Percentiles rank a stretch among this genome's conserved stretches.
These are phyloP conservation scores for Tinea pellionella DNA, from an alignment of 2,888 invertebrate genomes.

Conservation along the genomic window DNA sequence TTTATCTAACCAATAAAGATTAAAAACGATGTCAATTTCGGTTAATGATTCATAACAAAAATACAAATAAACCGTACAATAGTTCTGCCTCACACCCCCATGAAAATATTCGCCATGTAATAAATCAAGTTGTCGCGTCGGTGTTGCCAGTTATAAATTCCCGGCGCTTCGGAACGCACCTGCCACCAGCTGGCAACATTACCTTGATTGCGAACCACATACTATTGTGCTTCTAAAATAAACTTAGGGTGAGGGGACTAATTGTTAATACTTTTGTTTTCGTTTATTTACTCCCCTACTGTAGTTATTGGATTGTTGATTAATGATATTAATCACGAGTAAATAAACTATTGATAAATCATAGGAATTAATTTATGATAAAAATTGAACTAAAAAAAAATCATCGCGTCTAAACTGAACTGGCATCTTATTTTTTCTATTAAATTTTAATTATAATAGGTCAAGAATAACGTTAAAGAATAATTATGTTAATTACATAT, in stretches of 20 bases:
- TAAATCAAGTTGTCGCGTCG: constrained; percentile 64
- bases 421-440: no score
- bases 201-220: constrained; percentile 50
- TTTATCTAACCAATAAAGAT: no score
- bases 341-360: no score
- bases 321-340: no score
- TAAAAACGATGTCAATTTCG: no score
- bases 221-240: constrained; percentile 7
- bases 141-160: constrained; percentile 59
- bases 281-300: no score
- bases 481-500: neutral
- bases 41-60: neutral
- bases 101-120: constrained; percentile 18
- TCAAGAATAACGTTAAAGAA: no score
- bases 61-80: neutral
- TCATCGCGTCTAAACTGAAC: no score
- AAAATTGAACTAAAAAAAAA: no score
- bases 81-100: neutral
- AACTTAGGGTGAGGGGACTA: neutral
- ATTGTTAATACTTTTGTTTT: neutral
- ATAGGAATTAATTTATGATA: no score
- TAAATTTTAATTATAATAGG: no score
- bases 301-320: no score
- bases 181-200: constrained; percentile 45
- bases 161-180: constrained; percentile 50